Evolutionary conservation across 2,888 invertebrate genomes (phyloP).

Genomic region (Brenthis daphne): DNA sequence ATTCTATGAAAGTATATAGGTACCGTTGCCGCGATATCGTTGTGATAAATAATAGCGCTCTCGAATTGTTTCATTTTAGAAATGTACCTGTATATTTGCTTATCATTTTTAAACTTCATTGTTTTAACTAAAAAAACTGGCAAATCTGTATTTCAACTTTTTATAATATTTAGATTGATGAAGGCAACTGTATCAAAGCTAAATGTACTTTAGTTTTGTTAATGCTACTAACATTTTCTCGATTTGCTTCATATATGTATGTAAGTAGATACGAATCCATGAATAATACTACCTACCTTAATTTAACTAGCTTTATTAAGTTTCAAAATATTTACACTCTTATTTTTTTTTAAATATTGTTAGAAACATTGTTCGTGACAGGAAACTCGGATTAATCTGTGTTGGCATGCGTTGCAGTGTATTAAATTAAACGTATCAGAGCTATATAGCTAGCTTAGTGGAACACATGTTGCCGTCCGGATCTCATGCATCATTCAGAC

Average conservation of each 20-base stretch:
- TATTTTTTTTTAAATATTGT: no score
- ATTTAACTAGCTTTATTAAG: no score
- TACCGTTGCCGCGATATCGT: conserved; percentile 10
- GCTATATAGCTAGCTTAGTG: conserved; percentile 32
- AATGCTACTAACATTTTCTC: no score
- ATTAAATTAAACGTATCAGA: conserved; percentile 37
- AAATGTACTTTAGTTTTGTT: no score
- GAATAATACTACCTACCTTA: no score
- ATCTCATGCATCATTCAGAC: conserved; percentile 36
- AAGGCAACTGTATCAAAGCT: no score
- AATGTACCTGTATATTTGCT: conserved; percentile 9
- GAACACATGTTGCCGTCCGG: conserved; percentile 34
- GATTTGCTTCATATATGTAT: no score
- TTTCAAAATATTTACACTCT: no score
- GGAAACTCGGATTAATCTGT: conserved; percentile 35
- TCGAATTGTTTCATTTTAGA: conserved; percentile 13
- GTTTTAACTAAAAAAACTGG: no score
- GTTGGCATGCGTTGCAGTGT: conserved; percentile 39
- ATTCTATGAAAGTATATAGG: conserved; percentile 12
- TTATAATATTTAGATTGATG: background rate
- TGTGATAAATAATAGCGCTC: conserved; percentile 16
- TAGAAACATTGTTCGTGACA: conserved; percentile 27
- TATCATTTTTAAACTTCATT: no score
- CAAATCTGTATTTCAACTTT: no score
- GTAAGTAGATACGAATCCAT: no score